Percentiles rank a stretch among this genome's conserved stretches.
These are phyloP conservation scores for Orgyia antiqua DNA, from an alignment of 2,888 invertebrate genomes.

Conservation along the genomic window DNA sequence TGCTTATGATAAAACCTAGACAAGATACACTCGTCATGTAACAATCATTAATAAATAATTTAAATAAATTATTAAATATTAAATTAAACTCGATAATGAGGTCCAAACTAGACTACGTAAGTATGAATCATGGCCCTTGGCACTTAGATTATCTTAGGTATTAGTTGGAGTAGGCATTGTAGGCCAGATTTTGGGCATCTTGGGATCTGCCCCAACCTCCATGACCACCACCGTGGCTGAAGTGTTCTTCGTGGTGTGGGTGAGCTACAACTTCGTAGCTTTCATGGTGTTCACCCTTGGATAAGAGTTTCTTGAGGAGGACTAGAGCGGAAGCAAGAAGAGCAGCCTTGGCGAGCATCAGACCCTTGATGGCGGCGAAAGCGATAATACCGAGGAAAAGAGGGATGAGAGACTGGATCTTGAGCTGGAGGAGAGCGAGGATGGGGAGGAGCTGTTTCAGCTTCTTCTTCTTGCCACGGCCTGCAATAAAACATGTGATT, in stretches of 20 bases:
- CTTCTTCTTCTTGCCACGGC: constrained; percentile 89
- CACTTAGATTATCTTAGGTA: constrained; percentile 46
- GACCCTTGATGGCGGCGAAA: constrained; percentile 89
- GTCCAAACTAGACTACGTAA: constrained; percentile 55
- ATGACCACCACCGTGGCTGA: constrained; percentile 73
- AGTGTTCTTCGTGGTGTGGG: constrained; percentile 80
- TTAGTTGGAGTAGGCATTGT: constrained; percentile 80
- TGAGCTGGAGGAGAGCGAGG: constrained; percentile 86
- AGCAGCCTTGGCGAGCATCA: constrained; percentile 90
- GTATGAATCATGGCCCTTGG: constrained; percentile 26
- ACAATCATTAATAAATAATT: constrained; percentile 43
- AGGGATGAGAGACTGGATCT: constrained; percentile 87
- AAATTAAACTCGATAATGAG: constrained; percentile 64
- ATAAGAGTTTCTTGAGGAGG: constrained; percentile 81
- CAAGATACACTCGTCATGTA: constrained; percentile 59
- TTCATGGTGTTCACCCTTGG: constrained; percentile 81
- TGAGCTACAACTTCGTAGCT: constrained; percentile 88
- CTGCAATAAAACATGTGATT: constrained; percentile 50
- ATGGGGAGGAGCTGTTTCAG: constrained; percentile 86
- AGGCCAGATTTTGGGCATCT: constrained; percentile 84
- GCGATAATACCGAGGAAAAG: constrained; percentile 86
- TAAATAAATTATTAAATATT: constrained; percentile 69
- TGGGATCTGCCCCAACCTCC: constrained; percentile 83
- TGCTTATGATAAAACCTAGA: constrained; percentile 43
- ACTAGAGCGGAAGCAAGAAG: constrained; percentile 86